Evolutionary conservation across 2,113 vertebrate species (phyloP), one percentile per base, ranked within the genome.

Genomic region (Prunella fulvescens): DNA sequence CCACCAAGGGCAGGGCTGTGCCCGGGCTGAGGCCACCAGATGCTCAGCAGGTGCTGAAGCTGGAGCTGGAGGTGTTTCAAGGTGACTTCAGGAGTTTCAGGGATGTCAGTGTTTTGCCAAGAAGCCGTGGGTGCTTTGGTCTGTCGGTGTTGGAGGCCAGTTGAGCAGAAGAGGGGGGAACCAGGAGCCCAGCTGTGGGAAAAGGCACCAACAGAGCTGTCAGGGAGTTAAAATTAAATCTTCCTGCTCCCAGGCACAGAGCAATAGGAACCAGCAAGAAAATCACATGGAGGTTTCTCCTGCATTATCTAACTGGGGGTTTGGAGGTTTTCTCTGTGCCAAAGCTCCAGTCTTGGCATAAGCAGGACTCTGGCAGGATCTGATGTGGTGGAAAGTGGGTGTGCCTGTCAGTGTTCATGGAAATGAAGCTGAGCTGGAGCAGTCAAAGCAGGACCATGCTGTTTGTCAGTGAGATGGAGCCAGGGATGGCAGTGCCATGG

Each of bases 361-460:
- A 69, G 51, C 42, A 61, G 51, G 76, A 19, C 45, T 48, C 42
- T 35, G 45, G 45, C 25, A 82, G 51, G 40, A 29, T 53, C 22
- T 6, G 3, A 12, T 25, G n/a, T 1, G 6, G 42, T 24, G 40
- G 67, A 35, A 19, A 39, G 22, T 6, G 3, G 39, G 15, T 17
- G 12, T 64, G 33, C 14, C 28, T 40, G 13, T 40, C 37, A 24
- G 6, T 24, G 14, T 20, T 40, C 16, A 22, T 15, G 73, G 58
- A 74, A 53, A 31, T 25, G 71, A 61, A 48, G 47, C 51, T 53
- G 57, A 50, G 19, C 60, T 60, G 58, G 39, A 35, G 17, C 56
- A 13, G 45, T 7, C 22, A 67, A 82, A 79, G 51, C 51, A 40
- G 0, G 0, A 7, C 14, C 1, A 0, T 6, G 23, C 16, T 71